Percentiles rank a stretch among this genome's conserved stretches.
Conservation (phyloP, 2,888 invertebrate genomes). For the Netelia virgata region DNA sequence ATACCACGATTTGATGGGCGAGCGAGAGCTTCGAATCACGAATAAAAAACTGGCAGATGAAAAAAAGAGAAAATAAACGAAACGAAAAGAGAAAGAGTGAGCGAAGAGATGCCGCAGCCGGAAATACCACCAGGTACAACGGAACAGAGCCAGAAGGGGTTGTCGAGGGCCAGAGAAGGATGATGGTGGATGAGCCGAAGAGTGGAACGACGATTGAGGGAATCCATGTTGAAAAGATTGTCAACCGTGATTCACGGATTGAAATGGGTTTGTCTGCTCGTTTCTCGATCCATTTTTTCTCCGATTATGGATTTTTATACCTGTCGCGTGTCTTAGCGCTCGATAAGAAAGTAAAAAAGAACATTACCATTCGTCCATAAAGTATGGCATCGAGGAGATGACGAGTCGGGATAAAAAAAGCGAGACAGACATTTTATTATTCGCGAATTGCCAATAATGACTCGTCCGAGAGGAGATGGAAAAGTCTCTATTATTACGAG, state of each 20-base stretch:
- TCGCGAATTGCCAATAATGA: conserved; percentile 36
- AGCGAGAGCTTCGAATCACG: conserved; percentile 10
- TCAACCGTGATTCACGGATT: conserved; percentile 49
- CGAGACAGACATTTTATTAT: conserved; percentile 19
- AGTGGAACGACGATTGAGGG: conserved; percentile 15
- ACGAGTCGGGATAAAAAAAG: background rate
- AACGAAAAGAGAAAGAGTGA: conserved; percentile 6
- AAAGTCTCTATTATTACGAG: background rate
- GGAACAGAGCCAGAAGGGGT: too few relatives aligned
- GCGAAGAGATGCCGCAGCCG: background rate
- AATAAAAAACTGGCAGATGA: conserved; percentile 26
- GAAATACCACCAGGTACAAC: conserved; percentile 21
- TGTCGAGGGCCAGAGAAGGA: background rate
- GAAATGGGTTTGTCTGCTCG: conserved; percentile 29
- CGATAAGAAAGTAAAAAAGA: conserved; percentile 15
- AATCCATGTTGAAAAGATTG: conserved; percentile 42
- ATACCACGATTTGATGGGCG: conserved; percentile 9
- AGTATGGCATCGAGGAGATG: conserved; percentile 7
- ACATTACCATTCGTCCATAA: conserved; percentile 2
- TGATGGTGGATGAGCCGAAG: conserved; percentile 12
- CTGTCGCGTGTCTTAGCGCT: conserved; percentile 19
- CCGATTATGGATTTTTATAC: conserved; percentile 44
- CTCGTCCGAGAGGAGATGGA: background rate
- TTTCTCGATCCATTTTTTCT: conserved; percentile 26
- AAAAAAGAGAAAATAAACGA: conserved; percentile 1